These are phyloP conservation scores for Callocephalon fimbriatum DNA, from an alignment of 2,113 vertebrate species.

Conservation along the genomic window DNA sequence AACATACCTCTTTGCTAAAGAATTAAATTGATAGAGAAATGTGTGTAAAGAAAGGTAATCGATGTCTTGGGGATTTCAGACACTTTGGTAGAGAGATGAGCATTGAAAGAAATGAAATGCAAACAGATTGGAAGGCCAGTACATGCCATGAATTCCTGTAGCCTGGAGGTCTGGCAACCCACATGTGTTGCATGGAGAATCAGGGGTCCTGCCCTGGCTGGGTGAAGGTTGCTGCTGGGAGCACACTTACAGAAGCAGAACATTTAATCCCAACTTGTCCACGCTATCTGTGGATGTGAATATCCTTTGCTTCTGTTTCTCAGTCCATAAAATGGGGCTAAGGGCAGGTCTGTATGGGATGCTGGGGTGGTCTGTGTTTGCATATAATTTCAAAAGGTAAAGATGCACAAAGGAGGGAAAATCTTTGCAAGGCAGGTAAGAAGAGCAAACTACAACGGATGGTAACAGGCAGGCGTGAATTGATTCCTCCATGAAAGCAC, in stretches of 20 bases:
- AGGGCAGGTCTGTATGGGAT: background rate
- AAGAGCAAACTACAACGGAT: background rate
- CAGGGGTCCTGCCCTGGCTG: background rate
- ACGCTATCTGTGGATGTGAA: background rate
- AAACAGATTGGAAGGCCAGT: background rate
- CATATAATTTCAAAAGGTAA: background rate
- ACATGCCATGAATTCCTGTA: background rate
- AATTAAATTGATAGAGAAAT: constrained; percentile 40
- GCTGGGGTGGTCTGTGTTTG: background rate
- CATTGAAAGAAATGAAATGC: background rate
- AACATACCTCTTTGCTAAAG: constrained; percentile 42
- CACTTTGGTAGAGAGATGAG: background rate
- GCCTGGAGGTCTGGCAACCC: background rate
- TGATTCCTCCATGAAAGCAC: background rate
- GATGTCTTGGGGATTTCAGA: background rate
- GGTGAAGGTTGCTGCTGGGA: fast-evolving
- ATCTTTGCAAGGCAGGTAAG: background rate
- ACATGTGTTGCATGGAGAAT: background rate
- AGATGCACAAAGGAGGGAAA: background rate
- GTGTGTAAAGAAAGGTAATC: constrained; percentile 26
- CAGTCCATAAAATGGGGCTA: background rate
- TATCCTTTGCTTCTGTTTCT: background rate
- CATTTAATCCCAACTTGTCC: background rate
- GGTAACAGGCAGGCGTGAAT: background rate
- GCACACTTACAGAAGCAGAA: background rate